Percentiles rank a stretch among this genome's conserved stretches.
phyloP scores from a whole-genome alignment of 1,140 invertebrate species.

The Heliothis virescens region DNA sequence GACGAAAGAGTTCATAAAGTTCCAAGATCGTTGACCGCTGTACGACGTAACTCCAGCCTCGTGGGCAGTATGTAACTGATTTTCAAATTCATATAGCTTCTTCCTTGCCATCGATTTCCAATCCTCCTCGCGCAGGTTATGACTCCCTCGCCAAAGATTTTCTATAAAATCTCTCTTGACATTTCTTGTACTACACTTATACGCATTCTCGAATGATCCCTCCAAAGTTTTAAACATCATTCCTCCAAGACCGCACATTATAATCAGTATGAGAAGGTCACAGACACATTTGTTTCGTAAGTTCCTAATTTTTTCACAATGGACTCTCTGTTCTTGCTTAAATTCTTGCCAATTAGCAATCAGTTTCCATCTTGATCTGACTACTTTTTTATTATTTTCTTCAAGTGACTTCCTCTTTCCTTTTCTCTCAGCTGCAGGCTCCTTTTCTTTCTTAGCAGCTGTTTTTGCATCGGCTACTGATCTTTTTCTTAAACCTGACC shows the following conservation, averaged over 20 bases:
- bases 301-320: slow-evolving; percentile 86
- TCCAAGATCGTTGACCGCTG: slow-evolving; percentile 95
- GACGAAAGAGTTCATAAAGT: slow-evolving; percentile 96
- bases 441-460: slow-evolving; percentile 56
- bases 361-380: slow-evolving; percentile 69
- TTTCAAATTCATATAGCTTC: slow-evolving; percentile 94
- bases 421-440: slow-evolving; percentile 59
- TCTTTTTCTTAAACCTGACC: slow-evolving; percentile 72
- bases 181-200: slow-evolving; percentile 94
- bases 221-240: slow-evolving; percentile 92
- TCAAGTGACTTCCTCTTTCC: slow-evolving; percentile 58
- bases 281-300: slow-evolving; percentile 90
- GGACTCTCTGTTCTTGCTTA: slow-evolving; percentile 86
- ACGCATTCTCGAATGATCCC: slow-evolving; percentile 93
- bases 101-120: slow-evolving; percentile 94
- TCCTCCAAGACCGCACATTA: slow-evolving; percentile 92
- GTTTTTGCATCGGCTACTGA: slow-evolving; percentile 60
- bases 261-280: slow-evolving; percentile 88
- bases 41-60: slow-evolving; percentile 93
- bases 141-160: slow-evolving; percentile 92
- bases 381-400: slow-evolving; percentile 61
- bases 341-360: slow-evolving; percentile 87
- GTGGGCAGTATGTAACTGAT: slow-evolving; percentile 93
- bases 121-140: slow-evolving; percentile 93
- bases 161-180: slow-evolving; percentile 95